Evolutionary conservation across 2,113 vertebrate genomes (phyloP), one percentile per base, ranked within the genome.

Genomic region (Morone chrysops): DNA sequence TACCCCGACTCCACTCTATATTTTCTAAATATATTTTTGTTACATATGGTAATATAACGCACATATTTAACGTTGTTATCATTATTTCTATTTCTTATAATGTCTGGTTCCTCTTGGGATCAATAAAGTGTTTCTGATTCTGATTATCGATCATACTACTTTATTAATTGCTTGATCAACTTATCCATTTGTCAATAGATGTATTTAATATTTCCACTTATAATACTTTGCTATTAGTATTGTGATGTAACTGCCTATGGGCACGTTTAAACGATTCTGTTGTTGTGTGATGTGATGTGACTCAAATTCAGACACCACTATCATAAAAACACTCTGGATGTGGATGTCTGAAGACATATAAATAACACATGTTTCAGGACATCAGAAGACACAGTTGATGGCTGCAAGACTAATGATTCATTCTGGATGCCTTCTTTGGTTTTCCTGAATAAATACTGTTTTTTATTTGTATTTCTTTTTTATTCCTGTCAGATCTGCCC

Each of bases 401-500:
- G 31, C 41, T 77, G 47, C 22, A 0, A 17, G 20, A 63, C 31
- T 38, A 53, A 40, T 75, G 20, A 74, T 84, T 77, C 71, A 4
- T 36, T 63, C 62, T 51, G 12, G 18, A 67, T 36, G 36, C 22
- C 8, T 82, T 72, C 61, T 54, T 69, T 25, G 3, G 3, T 66
- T 70, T 75, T 61, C 47, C 20, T 61, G 25, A 71, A 70, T 75
- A 73, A 80, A 78, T 40, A 17, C 54, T n/a, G 2, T 78, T 86
- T 75, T 16, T n/a, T 36, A 22, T 11, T 18, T 38, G 4, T 41
- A 11, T 48, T 31, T 31, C 59, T 22, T 41, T 38, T 72, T 20
- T 31, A 10, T 36, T 7, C 40, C 75, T 80, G 88, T 85, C 63
- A 83, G 50, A 86, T 82, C 71, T 63, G 51, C 78, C 77, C 38